Base-by-base conservation (phyloP, 2,797 vertebrate species). In the Hybognathus amarus region DNA sequence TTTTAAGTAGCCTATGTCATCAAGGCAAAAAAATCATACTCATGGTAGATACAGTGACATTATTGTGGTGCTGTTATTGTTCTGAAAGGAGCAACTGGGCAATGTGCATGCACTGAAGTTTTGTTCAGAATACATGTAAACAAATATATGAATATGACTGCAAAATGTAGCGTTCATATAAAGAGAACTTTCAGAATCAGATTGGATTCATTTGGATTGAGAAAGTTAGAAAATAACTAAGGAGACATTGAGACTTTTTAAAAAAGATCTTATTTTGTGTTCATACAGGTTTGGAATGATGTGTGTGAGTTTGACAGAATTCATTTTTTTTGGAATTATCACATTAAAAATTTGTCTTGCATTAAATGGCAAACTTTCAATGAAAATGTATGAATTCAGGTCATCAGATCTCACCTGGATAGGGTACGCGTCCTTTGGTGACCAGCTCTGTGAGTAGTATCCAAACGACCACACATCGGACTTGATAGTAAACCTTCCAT, bases 391-490 rank as follows among this genome's bases (percentile, higher is more conserved):
- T 3, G 1, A 2, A 20, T 47, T 47, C 13, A 8, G 33, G 20
- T 54, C 0, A 38, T 74, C 8, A 66, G 56, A 59, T 40, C 95
- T 95, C 92, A 99, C 98, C 98, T 95, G 98, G 98, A 90, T 99
- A 99, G 22, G 98, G 98, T 87, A 99, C 98, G 92, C 98, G 95
- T 86, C 98, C 98, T 95, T 99, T 99, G 85, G 98, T 99, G 88
- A 99, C 98, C 92, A 99, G 95, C 92, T 99, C 98, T 76, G 98
- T 99, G 89, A 99, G 96, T 89, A 99, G 95, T 92, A 99, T 99
- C 98, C 98, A 78, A 99, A 99, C 47, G 98, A 99, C 98, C 98
- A 99, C 85, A 99, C 98, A 1, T 99, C 98, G 0, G 98, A 99
- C 92, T 99, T 99, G 93, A 99, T 99, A 86, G 98, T 99, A 95